Evolutionary conservation across 1,140 invertebrate genomes (phyloP).

Genomic region (Diachasma alloeum): DNA sequence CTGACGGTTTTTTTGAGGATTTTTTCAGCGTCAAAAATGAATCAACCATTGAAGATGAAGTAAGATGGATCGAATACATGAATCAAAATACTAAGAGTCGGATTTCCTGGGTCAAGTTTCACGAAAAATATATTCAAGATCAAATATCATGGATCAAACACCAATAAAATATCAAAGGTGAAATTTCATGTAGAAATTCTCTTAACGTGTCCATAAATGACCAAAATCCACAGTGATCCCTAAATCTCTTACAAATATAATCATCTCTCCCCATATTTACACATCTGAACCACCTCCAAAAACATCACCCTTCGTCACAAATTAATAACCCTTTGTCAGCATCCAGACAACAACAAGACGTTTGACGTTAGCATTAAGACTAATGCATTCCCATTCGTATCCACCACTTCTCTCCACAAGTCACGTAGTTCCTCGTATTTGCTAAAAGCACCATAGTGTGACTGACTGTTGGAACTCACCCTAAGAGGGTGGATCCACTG

Average conservation of each 20-base stretch:
- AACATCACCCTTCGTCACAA: not conserved
- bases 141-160: no score
- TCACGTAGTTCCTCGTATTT: not conserved
- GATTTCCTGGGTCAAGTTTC: no score
- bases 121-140: not conserved
- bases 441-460: not conserved
- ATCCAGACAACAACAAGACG: not conserved
- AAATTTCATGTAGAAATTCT: not conserved
- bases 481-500: not conserved
- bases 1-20: no score
- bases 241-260: no score
- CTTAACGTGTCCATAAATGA: no score
- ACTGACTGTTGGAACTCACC: not conserved
- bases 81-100: no score
- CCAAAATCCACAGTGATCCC: no score
- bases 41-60: no score
- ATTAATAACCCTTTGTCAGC: conserved; percentile 1
- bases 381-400: not conserved
- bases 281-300: not conserved
- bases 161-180: no score
- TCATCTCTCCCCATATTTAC: no score
- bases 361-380: not conserved
- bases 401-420: not conserved
- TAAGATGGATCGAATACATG: no score
- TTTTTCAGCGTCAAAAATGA: no score